These are phyloP conservation scores for Aphelenchoides fujianensis DNA, from an alignment of 1,140 invertebrate species.

Conservation along the genomic window DNA sequence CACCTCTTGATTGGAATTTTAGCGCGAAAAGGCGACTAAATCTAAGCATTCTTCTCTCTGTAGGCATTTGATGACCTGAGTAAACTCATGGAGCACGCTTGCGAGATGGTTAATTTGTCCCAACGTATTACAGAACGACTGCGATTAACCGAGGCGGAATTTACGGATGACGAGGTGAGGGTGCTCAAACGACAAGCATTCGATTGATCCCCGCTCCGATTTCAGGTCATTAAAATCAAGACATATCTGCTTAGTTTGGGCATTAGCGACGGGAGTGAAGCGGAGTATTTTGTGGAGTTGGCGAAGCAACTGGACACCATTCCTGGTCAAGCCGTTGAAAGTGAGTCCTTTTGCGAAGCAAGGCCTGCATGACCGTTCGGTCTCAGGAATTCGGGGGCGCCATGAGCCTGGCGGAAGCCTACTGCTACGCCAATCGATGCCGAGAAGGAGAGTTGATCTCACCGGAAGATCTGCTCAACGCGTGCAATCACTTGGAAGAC, in stretches of 20 bases:
- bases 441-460: slow-evolving; percentile 67
- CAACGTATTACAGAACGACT: slow-evolving; percentile 89
- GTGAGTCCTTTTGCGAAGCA: slow-evolving; percentile 66
- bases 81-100: slow-evolving; percentile 89
- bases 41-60: slow-evolving; percentile 60
- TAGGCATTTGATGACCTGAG: slow-evolving; percentile 90
- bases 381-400: slow-evolving; percentile 70
- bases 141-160: slow-evolving; percentile 86
- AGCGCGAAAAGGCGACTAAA: not conserved
- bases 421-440: slow-evolving; percentile 82
- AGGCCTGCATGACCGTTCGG: not conserved
- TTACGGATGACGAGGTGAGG: slow-evolving; percentile 83
- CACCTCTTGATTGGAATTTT: slow-evolving; percentile 12
- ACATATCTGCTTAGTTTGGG: slow-evolving; percentile 91
- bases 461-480: slow-evolving; percentile 66
- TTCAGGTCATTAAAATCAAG: slow-evolving; percentile 82
- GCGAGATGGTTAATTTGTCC: slow-evolving; percentile 90
- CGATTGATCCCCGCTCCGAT: slow-evolving; percentile 18
- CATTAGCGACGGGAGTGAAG: slow-evolving; percentile 81
- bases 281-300: slow-evolving; percentile 80
- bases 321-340: slow-evolving; percentile 77
- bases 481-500: slow-evolving; percentile 64
- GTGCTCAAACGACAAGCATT: slow-evolving; percentile 8
- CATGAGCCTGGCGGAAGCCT: slow-evolving; percentile 92
- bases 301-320: slow-evolving; percentile 79